A percentile compares a stretch with the other conserved stretches of the same genome.
Evolutionary conservation across 2,888 invertebrate species (phyloP).

Genomic region (Thera obeliscata): DNA sequence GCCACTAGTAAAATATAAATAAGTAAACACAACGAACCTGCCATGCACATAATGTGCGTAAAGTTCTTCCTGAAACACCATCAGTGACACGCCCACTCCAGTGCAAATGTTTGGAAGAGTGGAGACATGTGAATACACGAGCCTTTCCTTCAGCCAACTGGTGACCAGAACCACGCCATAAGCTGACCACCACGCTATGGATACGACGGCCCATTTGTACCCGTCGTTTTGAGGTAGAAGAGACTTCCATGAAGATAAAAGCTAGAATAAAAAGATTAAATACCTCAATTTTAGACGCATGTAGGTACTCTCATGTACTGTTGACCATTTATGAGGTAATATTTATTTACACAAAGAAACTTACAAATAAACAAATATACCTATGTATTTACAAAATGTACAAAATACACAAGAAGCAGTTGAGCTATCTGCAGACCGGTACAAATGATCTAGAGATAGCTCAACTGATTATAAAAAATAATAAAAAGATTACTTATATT

Average conservation of each 20-base stretch:
- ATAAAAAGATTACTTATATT: no score
- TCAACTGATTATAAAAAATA: no score
- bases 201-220: constrained; percentile 65
- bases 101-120: constrained; percentile 58
- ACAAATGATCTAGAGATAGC: no score
- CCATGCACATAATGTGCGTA: constrained; percentile 79
- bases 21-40: constrained; percentile 50
- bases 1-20: no score
- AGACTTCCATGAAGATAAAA: constrained; percentile 56
- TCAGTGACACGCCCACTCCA: constrained; percentile 63
- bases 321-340: no score
- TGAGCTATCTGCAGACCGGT: no score
- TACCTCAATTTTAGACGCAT: not conserved
- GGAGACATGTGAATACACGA: constrained; percentile 47
- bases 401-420: no score
- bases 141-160: constrained; percentile 51
- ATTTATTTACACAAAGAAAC: no score
- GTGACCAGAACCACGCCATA: constrained; percentile 52
- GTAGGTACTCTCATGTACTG: no score
- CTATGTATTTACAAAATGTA: no score
- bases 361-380: no score
- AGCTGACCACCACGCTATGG: constrained; percentile 66
- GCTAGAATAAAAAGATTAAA: constrained; percentile 44
- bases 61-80: constrained; percentile 72
- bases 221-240: constrained; percentile 59